Evolutionary conservation across 2,888 invertebrate genomes (phyloP), one percentile per base, ranked within the genome.

Genomic region (Drosophila cognata): DNA sequence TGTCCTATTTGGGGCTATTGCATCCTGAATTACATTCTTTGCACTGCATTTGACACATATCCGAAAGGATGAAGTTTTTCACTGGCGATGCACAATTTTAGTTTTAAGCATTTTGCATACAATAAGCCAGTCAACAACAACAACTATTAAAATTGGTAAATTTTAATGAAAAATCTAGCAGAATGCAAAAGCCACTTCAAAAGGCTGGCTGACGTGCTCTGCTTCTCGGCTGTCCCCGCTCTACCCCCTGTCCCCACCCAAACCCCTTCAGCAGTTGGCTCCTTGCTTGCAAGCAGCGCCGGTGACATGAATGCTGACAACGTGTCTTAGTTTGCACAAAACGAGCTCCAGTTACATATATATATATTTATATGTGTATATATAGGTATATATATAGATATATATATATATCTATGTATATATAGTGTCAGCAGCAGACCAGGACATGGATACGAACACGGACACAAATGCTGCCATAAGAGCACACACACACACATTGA

Each of bases 281-380:
- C 41, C 68, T 33, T 33, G 38, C 63, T 55, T 69, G 64, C 52
- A 69, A 68, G 51, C 59, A 68, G 65, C 59, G 67, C 52, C 77
- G 74, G 75, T 91, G 91, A 91, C 88, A 91, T 88, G 83, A 82
- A 77, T 90, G 91, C 90, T 91, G 91, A 91, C 90, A 91, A 86
- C 82, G 88, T 87, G 88, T 84, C 88, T 90, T 90, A 89, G 89
- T 90, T 88, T 88, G 88, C 91, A 86, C 83, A 88, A 79, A 79
- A 82, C 79, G 83, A 85, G 81, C 84, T 76, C 76, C 71, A 82
- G 71, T 76, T 71, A 77, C 73, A 70, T 71, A 63, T 38, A 71
- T 59, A 70, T 56, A 69, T 55, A 70, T 53, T 65, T 28, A 57
- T 21, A 59, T 46, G 66, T 57, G 61, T 38, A 63, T 16, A 56